These are phyloP conservation scores for Siniperca knerii DNA, from an alignment of 2,113 vertebrate genomes.

Conservation along the genomic window DNA sequence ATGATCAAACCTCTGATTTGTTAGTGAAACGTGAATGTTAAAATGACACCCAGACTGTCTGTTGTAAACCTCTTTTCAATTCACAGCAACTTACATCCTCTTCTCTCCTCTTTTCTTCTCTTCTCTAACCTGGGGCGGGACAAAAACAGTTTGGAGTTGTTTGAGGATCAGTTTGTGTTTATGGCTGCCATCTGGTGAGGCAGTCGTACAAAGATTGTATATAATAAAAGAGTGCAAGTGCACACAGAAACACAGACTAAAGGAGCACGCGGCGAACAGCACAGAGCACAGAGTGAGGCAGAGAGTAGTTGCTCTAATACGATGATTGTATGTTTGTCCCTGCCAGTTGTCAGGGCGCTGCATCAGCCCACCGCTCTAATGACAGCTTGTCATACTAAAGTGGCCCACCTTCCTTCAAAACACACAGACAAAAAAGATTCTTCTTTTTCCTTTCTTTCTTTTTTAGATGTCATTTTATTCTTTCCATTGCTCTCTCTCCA, in stretches of 20 bases:
- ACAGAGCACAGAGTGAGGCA: conserved; percentile 48
- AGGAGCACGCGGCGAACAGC: conserved; percentile 16
- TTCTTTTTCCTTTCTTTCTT: conserved; percentile 85
- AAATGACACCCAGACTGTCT: not conserved
- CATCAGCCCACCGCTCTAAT: conserved; percentile 94
- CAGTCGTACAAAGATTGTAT: conserved; percentile 64
- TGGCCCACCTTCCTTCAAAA: conserved; percentile 62
- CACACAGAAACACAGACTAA: conserved; percentile 39
- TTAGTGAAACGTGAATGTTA: not conserved
- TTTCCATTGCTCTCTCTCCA: conserved; percentile 2
- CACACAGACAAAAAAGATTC: conserved; percentile 32
- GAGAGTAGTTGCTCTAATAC: conserved; percentile 90
- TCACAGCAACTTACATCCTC: not conserved
- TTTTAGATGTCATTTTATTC: conserved; percentile 67
- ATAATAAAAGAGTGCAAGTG: conserved; percentile 60
- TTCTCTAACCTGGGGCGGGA: not conserved
- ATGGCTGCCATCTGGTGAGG: conserved; percentile 56
- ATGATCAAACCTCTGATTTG: conserved; percentile 1
- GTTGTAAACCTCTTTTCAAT: not conserved
- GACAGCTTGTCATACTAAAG: conserved; percentile 92
- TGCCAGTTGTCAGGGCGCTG: conserved; percentile 93
- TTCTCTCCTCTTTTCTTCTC: not conserved
- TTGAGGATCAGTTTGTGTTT: conserved; percentile 66
- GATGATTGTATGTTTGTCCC: conserved; percentile 97
- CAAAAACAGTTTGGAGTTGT: conserved; percentile 63